Evolutionary conservation across 1,140 invertebrate species (phyloP).

Genomic region (Brachionus sp.): DNA sequence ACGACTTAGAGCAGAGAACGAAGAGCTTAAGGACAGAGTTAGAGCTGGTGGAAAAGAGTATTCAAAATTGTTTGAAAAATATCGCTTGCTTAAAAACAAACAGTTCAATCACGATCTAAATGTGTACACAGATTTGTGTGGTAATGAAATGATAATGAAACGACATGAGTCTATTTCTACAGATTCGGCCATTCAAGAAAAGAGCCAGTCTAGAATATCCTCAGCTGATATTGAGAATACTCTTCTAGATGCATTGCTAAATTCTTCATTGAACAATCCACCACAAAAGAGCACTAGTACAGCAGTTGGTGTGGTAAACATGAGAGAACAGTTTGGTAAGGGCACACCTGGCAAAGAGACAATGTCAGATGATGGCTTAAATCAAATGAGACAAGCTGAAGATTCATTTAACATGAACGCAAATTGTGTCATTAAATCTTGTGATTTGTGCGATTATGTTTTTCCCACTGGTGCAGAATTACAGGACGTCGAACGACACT

Average conservation of each 20-base stretch:
- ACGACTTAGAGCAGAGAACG: neutral
- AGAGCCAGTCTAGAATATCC: neutral
- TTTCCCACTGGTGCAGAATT: neutral
- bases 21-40: constrained; percentile 35
- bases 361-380: neutral
- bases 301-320: neutral
- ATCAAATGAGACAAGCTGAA: neutral
- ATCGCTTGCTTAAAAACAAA: constrained; percentile 22
- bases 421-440: neutral
- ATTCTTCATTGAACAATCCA: neutral
- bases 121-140: constrained; percentile 2
- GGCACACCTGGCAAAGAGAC: neutral
- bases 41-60: constrained; percentile 41
- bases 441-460: constrained; percentile 18
- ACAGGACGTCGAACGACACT: constrained; percentile 9
- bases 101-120: constrained; percentile 28
- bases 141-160: neutral
- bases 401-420: neutral
- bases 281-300: neutral
- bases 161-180: neutral
- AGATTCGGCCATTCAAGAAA: neutral
- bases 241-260: constrained; percentile 16
- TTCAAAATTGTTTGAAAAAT: constrained; percentile 39
- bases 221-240: neutral
- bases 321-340: constrained; percentile 25